phyloP scores from a whole-genome alignment of 2,113 vertebrate genomes.

The Glareola pratincola region DNA sequence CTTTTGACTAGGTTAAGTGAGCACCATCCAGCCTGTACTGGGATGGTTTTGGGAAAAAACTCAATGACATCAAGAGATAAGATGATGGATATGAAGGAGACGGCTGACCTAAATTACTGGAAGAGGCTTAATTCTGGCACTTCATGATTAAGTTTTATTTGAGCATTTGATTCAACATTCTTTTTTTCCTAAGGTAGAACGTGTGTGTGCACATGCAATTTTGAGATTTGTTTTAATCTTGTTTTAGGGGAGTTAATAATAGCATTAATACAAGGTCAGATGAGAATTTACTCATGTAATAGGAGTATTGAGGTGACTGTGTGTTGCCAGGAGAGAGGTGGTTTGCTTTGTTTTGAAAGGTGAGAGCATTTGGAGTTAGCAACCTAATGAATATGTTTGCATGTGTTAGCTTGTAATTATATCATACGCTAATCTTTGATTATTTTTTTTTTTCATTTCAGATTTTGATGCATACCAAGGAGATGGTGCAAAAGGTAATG shows the following conservation, averaged over 20 bases:
- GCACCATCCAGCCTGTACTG: neutral
- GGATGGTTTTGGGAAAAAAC: neutral
- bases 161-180: neutral
- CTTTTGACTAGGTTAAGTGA: neutral
- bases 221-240: slow-evolving; percentile 70
- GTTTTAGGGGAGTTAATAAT: slow-evolving; percentile 68
- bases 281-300: slow-evolving; percentile 53
- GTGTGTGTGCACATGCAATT: slow-evolving; percentile 34
- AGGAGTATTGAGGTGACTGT: slow-evolving; percentile 44
- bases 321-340: slow-evolving; percentile 60
- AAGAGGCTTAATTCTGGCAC: neutral
- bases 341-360: slow-evolving; percentile 59
- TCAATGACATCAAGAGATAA: neutral
- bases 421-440: slow-evolving; percentile 61
- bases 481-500: slow-evolving; percentile 97
- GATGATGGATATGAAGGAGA: neutral
- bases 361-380: slow-evolving; percentile 44
- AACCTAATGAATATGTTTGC: slow-evolving; percentile 55
- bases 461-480: slow-evolving; percentile 99
- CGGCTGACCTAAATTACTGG: neutral
- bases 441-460: slow-evolving; percentile 66
- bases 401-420: slow-evolving; percentile 64
- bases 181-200: neutral
- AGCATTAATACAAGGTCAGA: slow-evolving; percentile 57
- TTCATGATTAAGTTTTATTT: slow-evolving; percentile 1